A percentile compares a stretch with the other conserved stretches of the same genome.
Evolutionary conservation across 2,113 vertebrate genomes (phyloP).

Genomic region (Hipposideros armiger): DNA sequence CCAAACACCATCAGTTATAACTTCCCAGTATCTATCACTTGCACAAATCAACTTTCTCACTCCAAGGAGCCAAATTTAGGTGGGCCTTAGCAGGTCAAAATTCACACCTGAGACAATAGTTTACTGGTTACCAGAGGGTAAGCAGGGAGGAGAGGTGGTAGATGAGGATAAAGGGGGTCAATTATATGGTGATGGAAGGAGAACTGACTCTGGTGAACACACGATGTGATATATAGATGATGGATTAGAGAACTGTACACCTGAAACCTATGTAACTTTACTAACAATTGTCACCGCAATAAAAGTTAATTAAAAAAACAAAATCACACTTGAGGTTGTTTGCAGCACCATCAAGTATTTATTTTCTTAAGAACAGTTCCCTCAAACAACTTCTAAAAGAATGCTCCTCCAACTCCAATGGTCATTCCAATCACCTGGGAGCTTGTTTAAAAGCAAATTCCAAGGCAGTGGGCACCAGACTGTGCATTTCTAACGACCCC

Average conservation of each 20-base stretch:
- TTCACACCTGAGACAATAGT: neutral
- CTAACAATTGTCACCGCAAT: too few species aligned
- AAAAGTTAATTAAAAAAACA: too few species aligned
- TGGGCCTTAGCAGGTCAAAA: neutral
- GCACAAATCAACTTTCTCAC: neutral
- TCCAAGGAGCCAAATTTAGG: neutral
- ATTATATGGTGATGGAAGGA: too few species aligned
- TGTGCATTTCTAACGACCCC: neutral
- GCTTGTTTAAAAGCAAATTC: neutral
- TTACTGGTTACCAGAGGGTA: too few species aligned
- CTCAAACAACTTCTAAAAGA: neutral
- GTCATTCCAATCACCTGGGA: neutral
- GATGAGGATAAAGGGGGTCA: too few species aligned
- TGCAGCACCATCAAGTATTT: neutral
- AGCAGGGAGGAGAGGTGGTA: too few species aligned
- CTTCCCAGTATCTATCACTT: neutral
- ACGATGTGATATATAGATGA: too few species aligned
- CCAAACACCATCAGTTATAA: neutral
- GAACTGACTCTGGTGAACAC: too few species aligned
- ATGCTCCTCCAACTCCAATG: neutral
- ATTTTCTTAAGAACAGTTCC: too few species aligned
- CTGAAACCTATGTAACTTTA: too few species aligned
- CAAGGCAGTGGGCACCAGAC: neutral
- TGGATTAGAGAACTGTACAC: too few species aligned
- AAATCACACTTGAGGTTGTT: neutral